A percentile compares a stretch with the other conserved stretches of the same genome.
Conservation (phyloP, 2,888 invertebrate genomes). For the Odontocerum albicorne region DNA sequence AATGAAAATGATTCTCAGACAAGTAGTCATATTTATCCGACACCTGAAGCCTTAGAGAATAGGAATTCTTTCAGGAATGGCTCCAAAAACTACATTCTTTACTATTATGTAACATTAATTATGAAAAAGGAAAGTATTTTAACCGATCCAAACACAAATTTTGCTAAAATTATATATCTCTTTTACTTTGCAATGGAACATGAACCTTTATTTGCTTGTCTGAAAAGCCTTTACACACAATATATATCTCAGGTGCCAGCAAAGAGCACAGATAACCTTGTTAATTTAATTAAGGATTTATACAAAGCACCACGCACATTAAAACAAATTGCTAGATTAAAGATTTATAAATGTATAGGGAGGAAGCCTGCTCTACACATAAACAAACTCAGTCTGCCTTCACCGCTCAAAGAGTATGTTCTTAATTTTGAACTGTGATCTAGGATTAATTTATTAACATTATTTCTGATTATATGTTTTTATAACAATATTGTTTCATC, state of each 20-base stretch:
- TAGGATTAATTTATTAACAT: background rate
- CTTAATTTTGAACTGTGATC: conserved; percentile 62
- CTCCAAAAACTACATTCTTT: conserved; percentile 63
- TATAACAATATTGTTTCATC: background rate
- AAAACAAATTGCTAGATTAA: conserved; percentile 71
- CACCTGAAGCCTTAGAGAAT: conserved; percentile 50
- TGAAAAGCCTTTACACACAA: conserved; percentile 66
- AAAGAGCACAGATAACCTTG: conserved; percentile 63
- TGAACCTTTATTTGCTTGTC: conserved; percentile 66
- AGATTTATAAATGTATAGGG: conserved; percentile 67
- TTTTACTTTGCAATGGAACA: conserved; percentile 71
- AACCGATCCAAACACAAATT: conserved; percentile 63
- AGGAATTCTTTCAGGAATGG: conserved; percentile 57
- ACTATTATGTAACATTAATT: conserved; percentile 71
- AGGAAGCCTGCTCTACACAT: conserved; percentile 65
- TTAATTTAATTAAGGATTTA: conserved; percentile 62
- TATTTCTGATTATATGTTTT: background rate
- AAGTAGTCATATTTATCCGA: conserved; percentile 28
- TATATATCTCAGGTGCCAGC: conserved; percentile 65
- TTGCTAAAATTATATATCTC: conserved; percentile 65
- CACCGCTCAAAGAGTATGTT: conserved; percentile 68
- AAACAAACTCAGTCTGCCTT: conserved; percentile 68
- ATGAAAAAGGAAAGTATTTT: conserved; percentile 66
- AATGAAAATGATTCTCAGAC: conserved; percentile 32
- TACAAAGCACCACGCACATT: conserved; percentile 68